Conservation (phyloP, 2,888 invertebrate species). For the Sphinx pinastri region DNA sequence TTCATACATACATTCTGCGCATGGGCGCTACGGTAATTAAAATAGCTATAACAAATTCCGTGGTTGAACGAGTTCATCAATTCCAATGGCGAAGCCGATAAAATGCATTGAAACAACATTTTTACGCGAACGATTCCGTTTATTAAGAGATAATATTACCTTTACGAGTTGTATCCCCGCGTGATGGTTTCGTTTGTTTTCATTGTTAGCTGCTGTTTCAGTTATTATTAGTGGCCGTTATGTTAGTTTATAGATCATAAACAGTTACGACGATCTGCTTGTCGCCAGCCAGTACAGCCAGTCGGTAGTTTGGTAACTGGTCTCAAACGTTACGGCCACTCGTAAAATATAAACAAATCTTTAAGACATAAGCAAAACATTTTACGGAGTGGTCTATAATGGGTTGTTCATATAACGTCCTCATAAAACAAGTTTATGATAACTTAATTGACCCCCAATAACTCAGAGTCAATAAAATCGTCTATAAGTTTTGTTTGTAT, state of each 20-base stretch:
- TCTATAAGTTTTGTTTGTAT: background rate
- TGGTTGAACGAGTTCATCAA: slow-evolving; percentile 66
- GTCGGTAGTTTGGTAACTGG: slow-evolving; percentile 74
- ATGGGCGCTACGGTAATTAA: slow-evolving; percentile 41
- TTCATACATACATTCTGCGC: slow-evolving; percentile 18
- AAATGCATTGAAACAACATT: slow-evolving; percentile 73
- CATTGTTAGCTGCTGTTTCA: slow-evolving; percentile 80
- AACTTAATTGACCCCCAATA: slow-evolving; percentile 30
- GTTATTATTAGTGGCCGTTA: slow-evolving; percentile 82
- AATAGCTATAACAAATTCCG: slow-evolving; percentile 48
- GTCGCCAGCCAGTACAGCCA: slow-evolving; percentile 63
- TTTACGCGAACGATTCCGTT: slow-evolving; percentile 73
- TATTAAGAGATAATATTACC: slow-evolving; percentile 83
- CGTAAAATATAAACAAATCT: slow-evolving; percentile 76
- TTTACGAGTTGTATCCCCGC: slow-evolving; percentile 73
- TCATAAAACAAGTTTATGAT: slow-evolving; percentile 44
- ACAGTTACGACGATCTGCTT: slow-evolving; percentile 75
- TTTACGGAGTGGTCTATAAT: slow-evolving; percentile 61
- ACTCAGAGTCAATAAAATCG: slow-evolving; percentile 3
- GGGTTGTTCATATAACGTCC: slow-evolving; percentile 42
- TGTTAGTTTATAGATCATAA: slow-evolving; percentile 81
- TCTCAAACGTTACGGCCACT: slow-evolving; percentile 68
- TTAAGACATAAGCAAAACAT: slow-evolving; percentile 63
- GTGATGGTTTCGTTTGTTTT: slow-evolving; percentile 73
- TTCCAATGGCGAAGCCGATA: slow-evolving; percentile 61